These are phyloP conservation scores for Ceramica pisi DNA, from an alignment of 2,888 invertebrate genomes.

Conservation along the genomic window DNA sequence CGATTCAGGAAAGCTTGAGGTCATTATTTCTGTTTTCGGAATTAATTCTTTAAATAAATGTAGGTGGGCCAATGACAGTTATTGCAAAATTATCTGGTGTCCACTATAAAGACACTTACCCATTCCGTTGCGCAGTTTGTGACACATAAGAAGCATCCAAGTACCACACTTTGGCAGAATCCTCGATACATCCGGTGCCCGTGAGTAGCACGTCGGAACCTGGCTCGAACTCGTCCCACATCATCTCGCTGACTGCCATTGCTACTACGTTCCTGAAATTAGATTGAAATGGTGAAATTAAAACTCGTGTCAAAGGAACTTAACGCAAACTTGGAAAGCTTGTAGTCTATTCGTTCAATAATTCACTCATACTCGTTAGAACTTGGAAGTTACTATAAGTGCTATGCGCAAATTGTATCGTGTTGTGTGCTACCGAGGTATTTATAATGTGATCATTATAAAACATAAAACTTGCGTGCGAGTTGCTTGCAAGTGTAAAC, in stretches of 20 bases:
- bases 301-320: not conserved
- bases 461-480: too few relatives aligned
- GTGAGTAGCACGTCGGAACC: constrained; percentile 85
- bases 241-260: constrained; percentile 84
- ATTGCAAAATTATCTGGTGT: too few relatives aligned
- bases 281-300: not conserved
- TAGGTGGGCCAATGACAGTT: too few relatives aligned
- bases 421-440: too few relatives aligned
- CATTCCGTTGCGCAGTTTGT: constrained; percentile 79
- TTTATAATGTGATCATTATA: too few relatives aligned
- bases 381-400: not conserved
- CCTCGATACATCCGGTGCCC: constrained; percentile 82
- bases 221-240: constrained; percentile 83
- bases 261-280: constrained; percentile 81
- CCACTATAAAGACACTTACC: constrained; percentile 76
- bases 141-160: constrained; percentile 83
- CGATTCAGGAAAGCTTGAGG: too few relatives aligned
- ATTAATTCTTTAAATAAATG: too few relatives aligned
- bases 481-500: too few relatives aligned
- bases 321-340: too few relatives aligned
- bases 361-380: not conserved
- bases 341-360: not conserved
- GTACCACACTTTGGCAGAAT: constrained; percentile 86
- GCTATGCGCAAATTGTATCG: too few relatives aligned
- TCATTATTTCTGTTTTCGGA: too few relatives aligned